Evolutionary conservation across 2,797 vertebrate genomes (phyloP).

Genomic region (Typhlichthys eigenmanni): DNA sequence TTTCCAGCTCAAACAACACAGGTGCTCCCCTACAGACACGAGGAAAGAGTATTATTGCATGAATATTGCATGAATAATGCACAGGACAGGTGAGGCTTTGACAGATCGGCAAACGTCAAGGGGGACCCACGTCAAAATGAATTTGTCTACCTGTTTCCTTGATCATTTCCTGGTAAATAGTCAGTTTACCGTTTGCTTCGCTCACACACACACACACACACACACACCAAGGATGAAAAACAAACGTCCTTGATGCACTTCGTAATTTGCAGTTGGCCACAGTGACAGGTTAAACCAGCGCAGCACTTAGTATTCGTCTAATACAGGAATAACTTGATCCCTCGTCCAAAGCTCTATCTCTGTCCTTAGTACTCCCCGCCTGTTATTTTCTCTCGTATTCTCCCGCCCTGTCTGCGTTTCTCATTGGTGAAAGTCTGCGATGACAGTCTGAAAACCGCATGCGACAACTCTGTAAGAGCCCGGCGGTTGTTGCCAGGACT

Average conservation of each 20-base stretch:
- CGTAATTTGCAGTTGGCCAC: constrained; percentile 47
- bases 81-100: constrained; percentile 58
- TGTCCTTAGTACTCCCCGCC: constrained; percentile 23
- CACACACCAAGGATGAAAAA: constrained; percentile 29
- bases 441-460: constrained; percentile 66
- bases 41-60: constrained; percentile 68
- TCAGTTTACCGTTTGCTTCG: constrained; percentile 43
- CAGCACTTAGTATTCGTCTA: constrained; percentile 17
- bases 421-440: constrained; percentile 57
- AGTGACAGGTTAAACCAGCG: constrained; percentile 48
- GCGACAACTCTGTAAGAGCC: constrained; percentile 66
- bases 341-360: constrained; percentile 6
- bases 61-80: constrained; percentile 54
- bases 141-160: constrained; percentile 55
- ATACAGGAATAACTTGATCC: too few relatives aligned
- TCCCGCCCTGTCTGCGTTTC: constrained; percentile 57
- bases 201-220: constrained; percentile 19
- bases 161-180: constrained; percentile 27
- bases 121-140: constrained; percentile 54
- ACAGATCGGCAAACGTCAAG: constrained; percentile 59
- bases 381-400: constrained; percentile 26
- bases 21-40: constrained; percentile 50
- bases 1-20: constrained; percentile 68
- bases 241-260: constrained; percentile 42
- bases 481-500: constrained; percentile 55